Percentiles rank a stretch among this genome's conserved stretches.
phyloP scores from a whole-genome alignment of 2,113 vertebrate genomes.

The Plestiodon gilberti region DNA sequence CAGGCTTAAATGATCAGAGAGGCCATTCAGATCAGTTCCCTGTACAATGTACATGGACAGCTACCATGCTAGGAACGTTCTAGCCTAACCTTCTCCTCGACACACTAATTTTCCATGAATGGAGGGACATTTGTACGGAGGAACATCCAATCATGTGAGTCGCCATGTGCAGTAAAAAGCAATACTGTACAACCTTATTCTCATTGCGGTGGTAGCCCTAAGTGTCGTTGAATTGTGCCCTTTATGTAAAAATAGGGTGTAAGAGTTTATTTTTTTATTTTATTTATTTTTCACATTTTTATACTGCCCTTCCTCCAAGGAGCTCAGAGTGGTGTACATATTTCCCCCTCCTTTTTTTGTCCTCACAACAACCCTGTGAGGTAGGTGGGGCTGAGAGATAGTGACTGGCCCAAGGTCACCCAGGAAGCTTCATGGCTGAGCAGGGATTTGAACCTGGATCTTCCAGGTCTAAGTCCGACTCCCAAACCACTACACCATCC shows the following conservation, averaged over 20 bases:
- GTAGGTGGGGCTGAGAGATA: no score
- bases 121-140: neutral
- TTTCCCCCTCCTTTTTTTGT: no score
- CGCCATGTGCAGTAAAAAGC: neutral
- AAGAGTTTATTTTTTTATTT: no score
- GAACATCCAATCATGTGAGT: neutral
- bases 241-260: neutral
- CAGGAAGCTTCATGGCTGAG: no score
- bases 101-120: neutral
- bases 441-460: no score
- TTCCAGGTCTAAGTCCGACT: no score
- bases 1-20: neutral
- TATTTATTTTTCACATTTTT: no score
- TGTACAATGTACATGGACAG: neutral
- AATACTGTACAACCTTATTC: neutral
- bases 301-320: no score
- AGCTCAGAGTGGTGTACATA: no score
- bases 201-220: neutral
- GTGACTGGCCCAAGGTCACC: no score
- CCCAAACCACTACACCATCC: no score
- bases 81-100: neutral
- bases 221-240: neutral
- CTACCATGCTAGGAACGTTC: neutral
- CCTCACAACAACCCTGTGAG: no score
- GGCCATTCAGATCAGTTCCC: neutral